These are phyloP conservation scores for Perognathus longimembris DNA, from an alignment of 2,113 vertebrate species.

Conservation along the genomic window DNA sequence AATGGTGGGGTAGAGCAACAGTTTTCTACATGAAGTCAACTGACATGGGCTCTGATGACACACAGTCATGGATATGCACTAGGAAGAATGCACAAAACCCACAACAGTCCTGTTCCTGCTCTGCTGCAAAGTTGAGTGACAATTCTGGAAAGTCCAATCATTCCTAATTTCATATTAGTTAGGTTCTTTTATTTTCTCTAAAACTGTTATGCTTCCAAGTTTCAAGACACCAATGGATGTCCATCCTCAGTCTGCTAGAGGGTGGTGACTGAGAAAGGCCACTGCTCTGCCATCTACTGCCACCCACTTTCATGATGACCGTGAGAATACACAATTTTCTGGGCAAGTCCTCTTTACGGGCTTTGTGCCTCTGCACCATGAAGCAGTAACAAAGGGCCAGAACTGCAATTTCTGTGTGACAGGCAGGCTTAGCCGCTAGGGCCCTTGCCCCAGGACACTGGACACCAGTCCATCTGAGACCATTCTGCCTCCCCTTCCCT, in stretches of 20 bases:
- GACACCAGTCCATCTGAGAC: not conserved
- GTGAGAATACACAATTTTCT: not conserved
- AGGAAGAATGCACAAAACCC: not conserved
- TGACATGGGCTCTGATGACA: not conserved
- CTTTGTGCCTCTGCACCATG: not conserved
- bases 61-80: fast-evolving
- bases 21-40: no score
- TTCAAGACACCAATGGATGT: constrained; percentile 40
- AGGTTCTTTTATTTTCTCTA: not conserved
- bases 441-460: not conserved
- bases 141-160: not conserved
- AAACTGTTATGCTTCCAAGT: constrained; percentile 39
- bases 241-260: not conserved
- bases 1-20: not conserved
- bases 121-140: not conserved
- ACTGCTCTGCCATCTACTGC: no score
- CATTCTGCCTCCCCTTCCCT: not conserved
- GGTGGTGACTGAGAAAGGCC: not conserved
- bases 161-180: constrained; percentile 45
- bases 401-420: not conserved
- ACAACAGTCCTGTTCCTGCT: not conserved
- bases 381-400: not conserved
- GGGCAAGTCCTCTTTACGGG: fast-evolving
- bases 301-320: no score
- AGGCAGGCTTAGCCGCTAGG: not conserved